Evolutionary conservation across 2,888 invertebrate species (phyloP).

Genomic region (Tridacna crocea): DNA sequence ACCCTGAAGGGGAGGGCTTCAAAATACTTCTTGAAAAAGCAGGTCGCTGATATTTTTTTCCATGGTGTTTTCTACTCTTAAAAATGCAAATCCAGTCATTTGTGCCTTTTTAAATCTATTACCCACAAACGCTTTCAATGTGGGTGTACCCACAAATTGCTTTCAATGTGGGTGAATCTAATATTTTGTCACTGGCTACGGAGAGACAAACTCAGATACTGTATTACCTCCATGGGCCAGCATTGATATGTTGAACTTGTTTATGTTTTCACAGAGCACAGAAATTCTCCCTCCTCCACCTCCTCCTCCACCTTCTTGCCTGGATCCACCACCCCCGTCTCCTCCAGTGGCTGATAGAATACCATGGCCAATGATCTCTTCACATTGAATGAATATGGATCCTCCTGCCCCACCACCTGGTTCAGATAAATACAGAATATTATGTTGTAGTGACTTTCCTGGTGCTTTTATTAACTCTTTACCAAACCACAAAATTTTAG

Average conservation of each 20-base stretch:
- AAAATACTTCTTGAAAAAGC: no score
- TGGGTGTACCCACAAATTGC: not conserved
- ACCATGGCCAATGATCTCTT: slow-evolving; percentile 73
- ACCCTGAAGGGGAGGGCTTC: no score
- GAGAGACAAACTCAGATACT: not conserved
- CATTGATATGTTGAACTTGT: slow-evolving; percentile 71
- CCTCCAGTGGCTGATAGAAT: slow-evolving; percentile 71
- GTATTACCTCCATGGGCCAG: slow-evolving; percentile 69
- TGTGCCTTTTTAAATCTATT: no score
- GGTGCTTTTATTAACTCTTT: no score
- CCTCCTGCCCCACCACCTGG: slow-evolving; percentile 78
- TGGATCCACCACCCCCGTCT: slow-evolving; percentile 49
- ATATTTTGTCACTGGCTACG: not conserved
- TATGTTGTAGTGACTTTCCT: no score
- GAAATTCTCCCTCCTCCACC: slow-evolving; percentile 75
- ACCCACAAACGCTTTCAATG: no score
- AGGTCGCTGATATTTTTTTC: no score
- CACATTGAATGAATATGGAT: slow-evolving; percentile 72
- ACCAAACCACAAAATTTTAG: no score
- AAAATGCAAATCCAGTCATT: no score
- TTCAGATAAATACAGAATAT: not conserved
- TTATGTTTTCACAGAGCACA: slow-evolving; percentile 64
- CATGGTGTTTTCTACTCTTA: no score
- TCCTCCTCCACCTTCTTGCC: slow-evolving; percentile 70
- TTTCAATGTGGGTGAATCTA: no score